Conservation (phyloP, 2,113 vertebrate species). For the Calyptomena viridis region DNA sequence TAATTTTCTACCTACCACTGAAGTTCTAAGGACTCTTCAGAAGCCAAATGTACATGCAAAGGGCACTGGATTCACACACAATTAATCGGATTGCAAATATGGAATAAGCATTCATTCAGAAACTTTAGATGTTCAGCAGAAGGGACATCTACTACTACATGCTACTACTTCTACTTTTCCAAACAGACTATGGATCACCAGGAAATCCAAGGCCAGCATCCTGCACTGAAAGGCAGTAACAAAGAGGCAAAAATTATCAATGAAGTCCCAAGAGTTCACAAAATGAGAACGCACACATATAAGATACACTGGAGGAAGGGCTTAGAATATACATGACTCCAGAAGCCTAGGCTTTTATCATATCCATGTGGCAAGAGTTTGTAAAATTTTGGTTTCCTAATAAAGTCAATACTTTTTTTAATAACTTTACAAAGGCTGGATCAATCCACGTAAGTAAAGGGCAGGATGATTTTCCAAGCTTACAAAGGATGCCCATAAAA, state of each 20-base stretch:
- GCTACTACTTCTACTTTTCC: neutral
- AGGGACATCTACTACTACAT: neutral
- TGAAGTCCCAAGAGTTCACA: neutral
- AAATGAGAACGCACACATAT: neutral
- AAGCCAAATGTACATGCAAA: neutral
- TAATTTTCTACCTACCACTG: neutral
- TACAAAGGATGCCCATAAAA: neutral
- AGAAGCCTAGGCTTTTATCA: neutral
- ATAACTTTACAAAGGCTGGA: neutral
- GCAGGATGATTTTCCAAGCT: neutral
- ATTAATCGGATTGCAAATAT: neutral
- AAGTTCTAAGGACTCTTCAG: neutral
- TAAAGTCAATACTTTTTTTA: neutral
- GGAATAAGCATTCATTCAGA: neutral
- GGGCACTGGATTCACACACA: accelerated
- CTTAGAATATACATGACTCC: neutral
- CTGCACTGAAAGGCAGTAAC: neutral
- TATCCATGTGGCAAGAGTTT: neutral
- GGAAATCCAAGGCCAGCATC: neutral
- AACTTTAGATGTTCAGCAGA: neutral
- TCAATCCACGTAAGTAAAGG: neutral
- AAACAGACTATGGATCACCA: neutral
- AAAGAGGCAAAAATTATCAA: neutral
- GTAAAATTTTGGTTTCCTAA: neutral
- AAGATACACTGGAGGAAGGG: neutral